Conservation (phyloP, 1,140 invertebrate species). For the Aphelenchoides avenae region DNA sequence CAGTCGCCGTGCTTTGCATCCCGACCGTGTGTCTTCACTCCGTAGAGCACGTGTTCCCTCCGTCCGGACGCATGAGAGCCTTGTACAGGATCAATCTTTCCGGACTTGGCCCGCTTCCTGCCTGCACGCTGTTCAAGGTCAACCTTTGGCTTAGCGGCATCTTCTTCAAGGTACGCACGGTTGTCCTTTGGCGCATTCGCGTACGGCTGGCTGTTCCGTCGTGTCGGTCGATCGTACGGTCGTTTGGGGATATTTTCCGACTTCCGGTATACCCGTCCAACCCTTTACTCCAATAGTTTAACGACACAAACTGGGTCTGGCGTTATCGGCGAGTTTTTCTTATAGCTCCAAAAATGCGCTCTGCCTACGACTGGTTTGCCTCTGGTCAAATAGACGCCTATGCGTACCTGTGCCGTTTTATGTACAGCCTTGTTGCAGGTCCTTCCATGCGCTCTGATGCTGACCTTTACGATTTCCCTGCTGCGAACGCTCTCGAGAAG, state of each 20-base stretch:
- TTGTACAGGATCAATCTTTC: slow-evolving; percentile 48
- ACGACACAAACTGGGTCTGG: too few species aligned
- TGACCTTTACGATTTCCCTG: slow-evolving; percentile 40
- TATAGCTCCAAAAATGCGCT: too few species aligned
- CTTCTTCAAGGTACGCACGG: slow-evolving; percentile 46
- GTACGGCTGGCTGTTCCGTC: too few species aligned
- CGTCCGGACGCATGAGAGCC: slow-evolving; percentile 1
- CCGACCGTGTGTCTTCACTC: slow-evolving; percentile 51
- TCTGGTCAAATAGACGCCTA: too few species aligned
- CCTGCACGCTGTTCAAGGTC: slow-evolving; percentile 44
- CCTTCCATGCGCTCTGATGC: slow-evolving; percentile 37
- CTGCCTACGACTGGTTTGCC: too few species aligned
- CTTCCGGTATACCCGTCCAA: too few species aligned
- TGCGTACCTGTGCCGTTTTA: too few species aligned
- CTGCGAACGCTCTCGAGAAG: slow-evolving; percentile 31
- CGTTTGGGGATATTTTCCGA: too few species aligned
- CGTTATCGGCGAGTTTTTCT: too few species aligned
- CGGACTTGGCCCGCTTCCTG: slow-evolving; percentile 42
- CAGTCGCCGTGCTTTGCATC: slow-evolving; percentile 38
- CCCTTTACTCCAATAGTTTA: too few species aligned
- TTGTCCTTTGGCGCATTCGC: too few species aligned
- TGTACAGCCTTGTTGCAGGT: slow-evolving; percentile 27
- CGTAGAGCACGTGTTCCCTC: slow-evolving; percentile 31
- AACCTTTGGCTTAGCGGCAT: slow-evolving; percentile 49
- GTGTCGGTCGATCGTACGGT: too few species aligned